Evolutionary conservation across 2,113 vertebrate genomes (phyloP), one percentile per base, ranked within the genome.

Genomic region (Corvus moneduloides): DNA sequence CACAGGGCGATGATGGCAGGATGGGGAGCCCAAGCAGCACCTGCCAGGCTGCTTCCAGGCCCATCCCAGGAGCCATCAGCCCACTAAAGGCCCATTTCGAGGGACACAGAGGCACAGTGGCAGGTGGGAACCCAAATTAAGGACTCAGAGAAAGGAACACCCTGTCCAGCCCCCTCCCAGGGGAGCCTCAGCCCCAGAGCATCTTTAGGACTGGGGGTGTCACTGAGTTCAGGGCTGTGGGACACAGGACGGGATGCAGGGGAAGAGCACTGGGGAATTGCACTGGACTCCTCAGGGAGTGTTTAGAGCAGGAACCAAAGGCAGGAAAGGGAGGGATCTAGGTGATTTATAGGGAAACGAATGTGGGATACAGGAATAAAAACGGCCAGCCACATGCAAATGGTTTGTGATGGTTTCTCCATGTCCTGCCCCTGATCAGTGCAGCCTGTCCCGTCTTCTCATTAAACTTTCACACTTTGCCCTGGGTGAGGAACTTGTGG

Each of bases 361-460:
- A 32, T 27, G 7, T 2, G 19, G 18, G 20, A 54, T n/a, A 28
- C 2, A 6, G 49, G 32, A 82, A 33, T 49, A 32, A 39, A 81
- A 87, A 41, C 18, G 16, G 19, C 21, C 9, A 6, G 6, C 17
- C 1, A 6, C 1, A 0, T 7, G 35, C 54, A 32, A 69, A n/a
- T 39, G 19, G 6, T 49, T n/a, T 56, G 39, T 54, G 44, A 27
- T 30, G 49, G 16, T 49, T 82, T 73, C 48, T 18, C 43, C 18
- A 1, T 10, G 19, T 10, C 19, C 32, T 48, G 46, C 2, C 11
- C 23, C 21, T 44, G 26, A 28, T 46, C 52, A 7, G 41, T 6
- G 27, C 48, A 61, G 66, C 23, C 28, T 26, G 11, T 33, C 7
- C 2, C 1, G 0, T 46, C 64, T 61, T 44, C 46, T 77, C 46